Evolutionary conservation across 2,797 vertebrate species (phyloP).

Genomic region (Acomys russatus): DNA sequence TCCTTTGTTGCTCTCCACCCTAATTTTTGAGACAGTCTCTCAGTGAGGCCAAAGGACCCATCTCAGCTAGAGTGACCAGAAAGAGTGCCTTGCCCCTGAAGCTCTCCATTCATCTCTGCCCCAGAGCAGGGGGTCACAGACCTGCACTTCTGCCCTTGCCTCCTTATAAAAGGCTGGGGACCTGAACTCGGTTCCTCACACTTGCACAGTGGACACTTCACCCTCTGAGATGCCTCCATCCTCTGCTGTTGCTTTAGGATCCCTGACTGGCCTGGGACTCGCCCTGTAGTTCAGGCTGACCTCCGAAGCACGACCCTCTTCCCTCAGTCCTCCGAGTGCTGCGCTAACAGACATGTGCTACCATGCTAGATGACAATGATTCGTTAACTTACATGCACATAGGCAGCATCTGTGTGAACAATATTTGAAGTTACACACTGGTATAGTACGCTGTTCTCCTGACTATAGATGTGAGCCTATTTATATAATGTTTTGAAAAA

Average conservation of each 20-base stretch:
- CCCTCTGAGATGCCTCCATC: neutral
- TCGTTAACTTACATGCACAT: neutral
- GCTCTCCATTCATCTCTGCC: neutral
- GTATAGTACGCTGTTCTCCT: neutral
- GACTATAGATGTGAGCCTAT: neutral
- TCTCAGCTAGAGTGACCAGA: neutral
- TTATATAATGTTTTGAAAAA: neutral
- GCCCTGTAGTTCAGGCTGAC: neutral
- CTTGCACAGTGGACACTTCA: too few relatives aligned
- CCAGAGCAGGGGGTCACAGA: neutral
- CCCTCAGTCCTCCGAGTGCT: neutral
- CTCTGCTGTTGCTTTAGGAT: neutral
- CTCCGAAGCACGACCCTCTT: neutral
- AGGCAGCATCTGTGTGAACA: neutral
- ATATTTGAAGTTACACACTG: slow-evolving; percentile 11
- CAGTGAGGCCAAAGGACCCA: neutral
- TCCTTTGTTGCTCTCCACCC: neutral
- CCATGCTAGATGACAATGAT: neutral
- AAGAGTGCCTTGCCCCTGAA: neutral
- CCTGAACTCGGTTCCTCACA: neutral
- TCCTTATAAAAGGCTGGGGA: neutral
- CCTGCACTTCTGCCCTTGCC: too few relatives aligned
- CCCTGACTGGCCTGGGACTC: neutral
- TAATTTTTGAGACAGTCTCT: neutral
- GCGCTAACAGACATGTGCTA: neutral